Evolutionary conservation across 2,797 vertebrate species (phyloP), one percentile per base, ranked within the genome.

Genomic region (Pseudomugil tenellus): DNA sequence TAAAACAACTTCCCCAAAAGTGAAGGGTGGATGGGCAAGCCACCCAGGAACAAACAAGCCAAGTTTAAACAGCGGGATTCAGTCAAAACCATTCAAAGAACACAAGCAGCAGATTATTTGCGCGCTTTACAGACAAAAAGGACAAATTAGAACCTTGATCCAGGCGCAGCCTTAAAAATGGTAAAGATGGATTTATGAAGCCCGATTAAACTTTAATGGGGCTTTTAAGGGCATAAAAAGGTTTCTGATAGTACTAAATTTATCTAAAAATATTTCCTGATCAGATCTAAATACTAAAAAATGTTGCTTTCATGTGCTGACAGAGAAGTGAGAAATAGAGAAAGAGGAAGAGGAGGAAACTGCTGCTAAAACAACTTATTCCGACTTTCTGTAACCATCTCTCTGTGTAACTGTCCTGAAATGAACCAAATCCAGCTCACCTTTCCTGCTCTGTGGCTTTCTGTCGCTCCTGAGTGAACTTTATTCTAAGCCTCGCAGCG

Each of bases 401-500:
- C 5, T 39, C 17, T 6, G 17, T 17, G 3, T 17, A 17, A 16
- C 1, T 43, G 34, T 32, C 58, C 25, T 52, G 8, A 26, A 28
- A 54, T 49, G 11, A 1, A 0, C 0, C 31, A 1, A 16, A 1
- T 4, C 48, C 4, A 1, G 6, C 83, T 80, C 62, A 89, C 86
- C 85, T 85, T 43, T 35, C 14, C 56, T 71, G 25, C 59, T 54
- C 51, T 32, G 17, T 1, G 41, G 32, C 32, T 14, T 16, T 10
- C 13, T 46, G 25, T 6, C 35, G 7, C 41, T 39, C 16, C 48
- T 29, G 7, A 1, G 28, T 29, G 3, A 8, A 16, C 43, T 55
- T 81, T 74, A 80, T 72, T 84, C 65, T 81, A 80, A 70, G 72
- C 62, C 65, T 48, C 37, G 1, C 48, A 65, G 68, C 72, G 41